Base-by-base conservation (phyloP, 2,888 invertebrate genomes). In the Mythimna ferrago region DNA sequence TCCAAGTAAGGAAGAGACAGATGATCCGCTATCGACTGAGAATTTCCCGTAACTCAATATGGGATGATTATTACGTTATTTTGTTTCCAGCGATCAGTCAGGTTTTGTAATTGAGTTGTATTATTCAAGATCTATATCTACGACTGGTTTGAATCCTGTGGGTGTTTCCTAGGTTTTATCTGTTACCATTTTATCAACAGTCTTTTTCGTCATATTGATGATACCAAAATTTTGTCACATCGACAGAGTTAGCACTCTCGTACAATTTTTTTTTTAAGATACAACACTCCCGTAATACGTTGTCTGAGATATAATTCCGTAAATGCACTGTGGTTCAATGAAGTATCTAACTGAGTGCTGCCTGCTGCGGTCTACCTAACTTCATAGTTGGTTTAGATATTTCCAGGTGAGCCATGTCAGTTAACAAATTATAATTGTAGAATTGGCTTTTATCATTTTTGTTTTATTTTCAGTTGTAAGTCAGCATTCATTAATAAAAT, bases 1-100 rank as follows among this genome's bases (percentile, higher is more conserved):
- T 64, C 82, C 78, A 77, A 81, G 72, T 81, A 78, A 85, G 87
- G 87, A 84, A 86, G 78, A 78, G 82, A 81, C 73, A 84, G 78
- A 85, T 78, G 82, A 86, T 86, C 80, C 70, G 73, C 71, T 67
- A 79, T 71, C 74, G 66, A 78, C 64, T 64, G 64, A 76, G 70
- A 84, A 78, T 77, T 88, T 88, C 83, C 81, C 82, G 84, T 74
- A 82, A 86, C 81, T 80, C 71, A 73, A 85, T 85, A 83, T 76
- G 60, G 58, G 58, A 75, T 72, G 53, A 72, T 68, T 76, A 65
- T 72, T 73, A 57, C 44, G 44, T 75, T 64, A 68, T 71, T 76
- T 68, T 73, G 60, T 75, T 83, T 75, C 66, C 76, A 76, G 41
- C 19, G 38, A 61, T 73, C 56, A 70, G 56, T 64, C 51, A 63